phyloP scores from a whole-genome alignment of 2,888 invertebrate genomes.

The Thymelicus sylvestris region DNA sequence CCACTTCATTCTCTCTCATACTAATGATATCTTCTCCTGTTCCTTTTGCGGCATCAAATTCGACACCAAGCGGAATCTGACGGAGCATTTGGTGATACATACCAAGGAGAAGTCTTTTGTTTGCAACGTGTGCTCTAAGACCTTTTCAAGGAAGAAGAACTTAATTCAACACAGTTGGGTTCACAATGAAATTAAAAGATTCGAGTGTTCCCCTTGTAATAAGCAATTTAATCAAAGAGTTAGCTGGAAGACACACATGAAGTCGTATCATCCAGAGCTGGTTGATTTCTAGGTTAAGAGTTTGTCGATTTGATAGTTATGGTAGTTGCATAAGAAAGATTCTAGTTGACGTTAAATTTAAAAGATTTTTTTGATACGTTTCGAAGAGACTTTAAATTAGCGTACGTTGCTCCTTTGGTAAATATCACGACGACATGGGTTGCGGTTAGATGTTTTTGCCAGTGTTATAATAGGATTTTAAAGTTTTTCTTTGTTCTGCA shows the following conservation, averaged over 20 bases:
- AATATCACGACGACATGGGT: background rate
- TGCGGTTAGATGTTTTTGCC: background rate
- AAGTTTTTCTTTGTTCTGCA: too few species aligned
- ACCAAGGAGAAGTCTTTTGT: conserved; percentile 73
- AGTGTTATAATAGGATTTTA: background rate
- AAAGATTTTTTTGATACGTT: background rate
- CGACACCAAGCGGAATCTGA: conserved; percentile 67
- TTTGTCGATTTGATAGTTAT: conserved; percentile 3
- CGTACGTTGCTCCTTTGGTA: background rate
- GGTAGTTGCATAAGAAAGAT: background rate
- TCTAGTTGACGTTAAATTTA: conserved; percentile 1
- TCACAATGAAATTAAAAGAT: conserved; percentile 65
- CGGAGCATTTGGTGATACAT: conserved; percentile 75
- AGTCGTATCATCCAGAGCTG: conserved; percentile 63
- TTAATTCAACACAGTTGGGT: conserved; percentile 70
- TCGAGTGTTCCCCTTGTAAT: conserved; percentile 61
- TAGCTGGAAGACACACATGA: conserved; percentile 67
- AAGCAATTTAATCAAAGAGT: conserved; percentile 59
- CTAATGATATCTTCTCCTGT: conserved; percentile 57
- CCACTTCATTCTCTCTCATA: conserved; percentile 63
- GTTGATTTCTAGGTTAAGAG: conserved; percentile 47
- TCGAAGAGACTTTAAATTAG: background rate
- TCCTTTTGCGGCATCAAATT: conserved; percentile 68
- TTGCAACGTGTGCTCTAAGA: conserved; percentile 75
- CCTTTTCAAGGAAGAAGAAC: conserved; percentile 66